Base-by-base conservation (phyloP, 1,140 invertebrate genomes). In the Belonocnema kinseyi region DNA sequence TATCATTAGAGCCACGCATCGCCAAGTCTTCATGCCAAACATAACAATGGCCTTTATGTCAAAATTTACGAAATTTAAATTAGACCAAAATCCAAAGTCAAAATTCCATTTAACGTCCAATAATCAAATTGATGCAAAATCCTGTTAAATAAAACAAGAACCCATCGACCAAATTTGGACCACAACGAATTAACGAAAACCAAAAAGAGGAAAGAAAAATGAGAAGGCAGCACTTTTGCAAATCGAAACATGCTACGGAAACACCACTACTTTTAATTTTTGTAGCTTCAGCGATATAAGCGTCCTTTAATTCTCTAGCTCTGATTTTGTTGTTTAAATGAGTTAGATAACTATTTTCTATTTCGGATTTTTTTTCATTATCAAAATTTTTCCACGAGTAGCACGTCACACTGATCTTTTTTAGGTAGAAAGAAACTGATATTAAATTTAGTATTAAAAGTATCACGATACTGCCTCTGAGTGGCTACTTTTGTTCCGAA, bases 371-470 rank as follows among this genome's bases (percentile, higher is more conserved):
- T 74, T 21, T 7, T 40, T n/a, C 33, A 46, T 74, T 16, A 4
- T 16, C 46, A n/a, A 16, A 19, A 56, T 74, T 74, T 40, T 16
- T 33, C 46, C 53, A 56, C 50, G 40, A 40, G 13, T 58, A 58
- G 16, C 51, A 56, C 11, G 7, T 74, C 73, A 0, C 50, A 74
- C 21, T n/a, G 52, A 33, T 74, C 73, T 56, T 74, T 74, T 46
- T 74, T 74, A 4, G 73, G 26, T 50, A n/a, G n/a, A 56, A 73
- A 74, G 17, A 74, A 56, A 13, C 52, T 50, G 40, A 74, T 61
- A n/a, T 74, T 56, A 13, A 58, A 74, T 19, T 74, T 21, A 13
- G 4, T 5, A 33, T 33, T 33, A 33, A 33, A 33, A 33, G 0
- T 33, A 33, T 33, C 26, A 5, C 26, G 56, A 61, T 61, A 61